Base-by-base conservation (phyloP, 2,888 invertebrate species). In the Schizaphis graminum region DNA sequence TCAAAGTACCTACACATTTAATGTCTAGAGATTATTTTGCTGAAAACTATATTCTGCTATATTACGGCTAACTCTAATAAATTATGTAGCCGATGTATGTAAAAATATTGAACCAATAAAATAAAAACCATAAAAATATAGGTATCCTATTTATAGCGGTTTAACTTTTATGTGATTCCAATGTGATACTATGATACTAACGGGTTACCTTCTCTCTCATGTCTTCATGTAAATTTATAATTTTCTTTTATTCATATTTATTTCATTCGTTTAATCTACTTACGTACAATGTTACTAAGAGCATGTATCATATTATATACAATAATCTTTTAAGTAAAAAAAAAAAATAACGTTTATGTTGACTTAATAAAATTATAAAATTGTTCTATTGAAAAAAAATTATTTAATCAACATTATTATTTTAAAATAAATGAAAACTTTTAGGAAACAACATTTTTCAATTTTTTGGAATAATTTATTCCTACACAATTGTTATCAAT, bases 1-100 rank as follows among this genome's bases (percentile, higher is more conserved):
- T 91, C 56, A 26, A 86, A 86, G 86, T 47, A 77, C 35, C 77
- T 21, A n/a, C 84, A 85, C 87, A 24, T 26, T 61, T 92, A 88
- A 92, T 44, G 86, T 57, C 86, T 44, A 28, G 41, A 35, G 56
- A 84, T 85, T 44, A 56, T 85, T 77, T 77, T 3, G 77, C 77
- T 35, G 21, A 77, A 67, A 35, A 21, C 35, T 77, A 77, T 77
- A 7, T 77, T 21, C 35, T 0, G 53, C 53, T 53, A 53, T 53
- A 53, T 35, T 8, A 35, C 35, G 77, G 8, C 11, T 77, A 35
- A 35, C 8, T 2, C 35, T 21, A 35, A 41, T 77, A 77, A 77
- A 77, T 35, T 35, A 77, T 77, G 77, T 35, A 77, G 8, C 77
- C 35, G 3, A 21, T 77, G 21, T 24, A 77, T 77, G 35, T 35